A percentile compares a stretch with the other conserved stretches of the same genome.
Evolutionary conservation across 2,113 vertebrate genomes (phyloP).

Genomic region (Thamnophis sirtalis): DNA sequence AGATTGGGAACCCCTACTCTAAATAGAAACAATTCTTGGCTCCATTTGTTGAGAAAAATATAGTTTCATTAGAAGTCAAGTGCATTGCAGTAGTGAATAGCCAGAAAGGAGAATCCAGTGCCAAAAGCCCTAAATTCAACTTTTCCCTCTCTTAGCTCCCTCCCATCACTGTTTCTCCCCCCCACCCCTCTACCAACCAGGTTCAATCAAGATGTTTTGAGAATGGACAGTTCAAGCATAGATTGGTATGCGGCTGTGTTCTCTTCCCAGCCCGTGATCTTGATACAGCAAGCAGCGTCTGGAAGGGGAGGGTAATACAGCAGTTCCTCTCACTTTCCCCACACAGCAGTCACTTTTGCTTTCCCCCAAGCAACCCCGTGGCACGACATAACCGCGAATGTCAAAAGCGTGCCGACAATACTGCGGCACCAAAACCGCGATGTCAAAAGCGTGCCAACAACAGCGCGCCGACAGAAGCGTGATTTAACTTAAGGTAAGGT

Average conservation of each 20-base stretch:
- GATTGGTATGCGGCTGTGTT: neutral
- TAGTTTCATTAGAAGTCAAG: neutral
- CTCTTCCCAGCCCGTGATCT: neutral
- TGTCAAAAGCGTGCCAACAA: no score
- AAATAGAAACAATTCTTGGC: neutral
- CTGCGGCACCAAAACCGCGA: no score
- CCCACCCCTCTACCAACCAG: neutral
- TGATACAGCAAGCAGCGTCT: neutral
- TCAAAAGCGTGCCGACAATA: no score
- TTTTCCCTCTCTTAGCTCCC: neutral
- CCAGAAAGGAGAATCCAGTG: neutral
- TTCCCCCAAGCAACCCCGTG: no score
- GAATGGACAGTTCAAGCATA: neutral
- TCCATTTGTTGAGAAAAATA: neutral
- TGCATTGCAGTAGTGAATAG: neutral
- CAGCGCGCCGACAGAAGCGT: no score
- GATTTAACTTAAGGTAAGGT: no score
- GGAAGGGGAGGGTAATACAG: neutral
- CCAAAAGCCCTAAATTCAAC: neutral
- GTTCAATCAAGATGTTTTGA: neutral
- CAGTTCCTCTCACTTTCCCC: neutral
- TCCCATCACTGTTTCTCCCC: neutral
- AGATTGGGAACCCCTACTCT: no score
- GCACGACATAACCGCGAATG: no score
- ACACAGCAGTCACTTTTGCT: neutral